Evolutionary conservation across 2,888 invertebrate genomes (phyloP), one percentile per base, ranked within the genome.

Genomic region (Ophion ventricosus): DNA sequence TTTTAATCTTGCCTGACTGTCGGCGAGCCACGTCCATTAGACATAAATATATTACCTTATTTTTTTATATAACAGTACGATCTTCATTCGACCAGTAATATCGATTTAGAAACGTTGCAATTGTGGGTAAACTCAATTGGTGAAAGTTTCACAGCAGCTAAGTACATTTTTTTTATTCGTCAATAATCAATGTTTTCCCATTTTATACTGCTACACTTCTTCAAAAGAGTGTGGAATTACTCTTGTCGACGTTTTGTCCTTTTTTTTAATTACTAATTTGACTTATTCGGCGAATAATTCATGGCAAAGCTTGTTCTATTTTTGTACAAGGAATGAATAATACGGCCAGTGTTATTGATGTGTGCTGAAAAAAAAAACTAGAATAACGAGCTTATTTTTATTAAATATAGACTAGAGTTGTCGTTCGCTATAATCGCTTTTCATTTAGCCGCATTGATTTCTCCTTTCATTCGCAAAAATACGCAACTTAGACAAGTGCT

Each of bases 401-500:
- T n/a, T n/a, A 78, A 69, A 82, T 43, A 64, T 43, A 74, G 75
- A 81, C 78, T 82, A 63, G 67, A 72, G 35, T 76, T 76, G 64
- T 80, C 49, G 70, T 66, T 80, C 66, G 40, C 17, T 11, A 25
- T 10, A 76, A 69, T 49, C 59, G 40, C 40, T 69, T 69, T 75
- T 14, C 17, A 57, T 73, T 57, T 72, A 43, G 49, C 59, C 20
- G 63, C 43, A 67, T 78, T 59, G 23, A 61, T 72, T 20, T 72
- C 20, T 23, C 26, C n/a, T 29, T 66, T 49, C 14, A 23, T 17
- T 79, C 54, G 49, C 49, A 25, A 59, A 66, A 69, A 64, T 74
- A 43, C 63, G 23, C 63, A 80, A 79, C 69, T 70, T 43, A 78
- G 61, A 73, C 61, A 63, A 81, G 75, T 85, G 84, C 79, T 85